Base-by-base conservation (phyloP, 37 sponge, comb jelly and placozoan genomes). In the Beroe ovata region DNA sequence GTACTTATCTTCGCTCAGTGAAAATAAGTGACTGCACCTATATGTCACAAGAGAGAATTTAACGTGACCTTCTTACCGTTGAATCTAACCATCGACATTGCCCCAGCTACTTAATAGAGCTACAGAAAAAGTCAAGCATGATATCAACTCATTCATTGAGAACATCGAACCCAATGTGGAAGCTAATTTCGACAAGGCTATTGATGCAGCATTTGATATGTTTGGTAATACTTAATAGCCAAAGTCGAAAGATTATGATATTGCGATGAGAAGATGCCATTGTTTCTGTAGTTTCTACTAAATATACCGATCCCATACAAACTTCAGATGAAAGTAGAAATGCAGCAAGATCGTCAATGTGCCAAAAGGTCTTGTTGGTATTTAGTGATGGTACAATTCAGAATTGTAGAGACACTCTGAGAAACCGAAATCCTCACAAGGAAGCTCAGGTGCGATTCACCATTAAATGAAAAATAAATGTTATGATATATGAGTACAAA, bases 381-480 rank as follows among this genome's bases (percentile, higher is more conserved):
- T 77, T 77, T 35, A 77, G 84, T 42, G 84, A 77, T 39, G 84
- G 84, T 19, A 77, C 84, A 38, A 77, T 77, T 21, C 84, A 77
- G 47, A 77, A 77, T 54, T 77, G 84, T 41, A 38, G 41, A 40
- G 84, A 77, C 4, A 23, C 28, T 26, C 33, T 77, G 39, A 35
- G n/a, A 26, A 39, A 23, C 38, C 42, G 84, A 4, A 77, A 77
- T 41, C 84, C 84, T 3, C 38, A 77, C 54, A 8, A 77, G 41
- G 42, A 39, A 4, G 84, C 41, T 42, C 84, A 77, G 54, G 84
- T 77, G n/a, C 29, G 38, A 71, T n/a, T n/a, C n/a, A n/a, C n/a
- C n/a, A n/a, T n/a, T n/a, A n/a, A n/a, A n/a, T n/a, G n/a, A n/a
- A n/a, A n/a, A n/a, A n/a, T n/a, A n/a, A n/a, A n/a, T n/a, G n/a